Conservation (phyloP, 2,113 vertebrate species). For the Gobiocypris rarus region DNA sequence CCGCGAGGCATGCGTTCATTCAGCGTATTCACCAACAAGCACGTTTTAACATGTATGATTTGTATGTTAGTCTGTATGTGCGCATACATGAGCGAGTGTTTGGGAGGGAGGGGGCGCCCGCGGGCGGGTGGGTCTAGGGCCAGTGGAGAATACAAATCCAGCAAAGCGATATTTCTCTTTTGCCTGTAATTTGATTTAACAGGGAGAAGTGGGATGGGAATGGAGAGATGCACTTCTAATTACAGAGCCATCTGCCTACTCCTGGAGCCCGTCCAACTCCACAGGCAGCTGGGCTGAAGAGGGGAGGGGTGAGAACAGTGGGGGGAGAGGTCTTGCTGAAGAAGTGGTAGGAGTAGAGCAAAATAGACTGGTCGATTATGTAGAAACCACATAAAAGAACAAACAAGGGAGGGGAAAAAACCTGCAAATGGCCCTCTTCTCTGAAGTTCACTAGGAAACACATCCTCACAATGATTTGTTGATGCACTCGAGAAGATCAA, state of each 20-base stretch:
- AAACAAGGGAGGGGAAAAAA: constrained; percentile 24
- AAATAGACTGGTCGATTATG: constrained; percentile 76
- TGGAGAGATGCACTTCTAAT: constrained; percentile 84
- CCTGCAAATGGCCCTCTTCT: constrained; percentile 2
- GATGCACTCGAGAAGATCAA: neutral
- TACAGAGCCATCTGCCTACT: constrained; percentile 88
- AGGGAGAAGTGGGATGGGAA: constrained; percentile 82
- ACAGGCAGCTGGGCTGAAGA: constrained; percentile 85
- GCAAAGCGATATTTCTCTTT: constrained; percentile 81
- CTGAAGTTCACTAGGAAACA: constrained; percentile 17
- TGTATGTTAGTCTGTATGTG: constrained; percentile 34
- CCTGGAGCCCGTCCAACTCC: constrained; percentile 84
- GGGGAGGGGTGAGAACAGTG: constrained; percentile 70
- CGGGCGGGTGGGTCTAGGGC: constrained; percentile 66
- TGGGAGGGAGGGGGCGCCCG: constrained; percentile 57
- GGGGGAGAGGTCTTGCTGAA: constrained; percentile 67
- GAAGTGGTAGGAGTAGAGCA: constrained; percentile 49
- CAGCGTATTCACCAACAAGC: constrained; percentile 39
- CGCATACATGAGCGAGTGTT: constrained; percentile 20
- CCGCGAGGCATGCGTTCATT: neutral
- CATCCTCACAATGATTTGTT: constrained; percentile 14
- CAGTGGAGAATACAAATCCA: constrained; percentile 79
- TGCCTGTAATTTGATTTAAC: constrained; percentile 89
- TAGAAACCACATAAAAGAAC: constrained; percentile 70
- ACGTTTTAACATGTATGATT: constrained; percentile 57